These are phyloP conservation scores for Dascyllus trimaculatus DNA, from an alignment of 2,113 vertebrate species.

Conservation along the genomic window DNA sequence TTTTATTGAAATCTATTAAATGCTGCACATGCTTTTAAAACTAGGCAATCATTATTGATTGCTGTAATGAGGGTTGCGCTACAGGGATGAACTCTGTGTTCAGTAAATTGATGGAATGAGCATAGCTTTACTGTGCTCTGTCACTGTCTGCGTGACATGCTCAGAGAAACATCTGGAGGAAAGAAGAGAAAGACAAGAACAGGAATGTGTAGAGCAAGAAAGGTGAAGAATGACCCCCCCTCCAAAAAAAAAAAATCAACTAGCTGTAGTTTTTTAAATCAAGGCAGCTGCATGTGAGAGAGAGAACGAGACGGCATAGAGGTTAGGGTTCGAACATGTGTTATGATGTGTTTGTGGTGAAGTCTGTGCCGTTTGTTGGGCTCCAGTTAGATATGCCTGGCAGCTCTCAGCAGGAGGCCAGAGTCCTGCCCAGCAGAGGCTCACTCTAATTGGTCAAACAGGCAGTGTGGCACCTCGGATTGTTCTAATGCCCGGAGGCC, in stretches of 20 bases:
- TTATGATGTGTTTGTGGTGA: constrained; percentile 64
- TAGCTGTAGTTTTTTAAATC: constrained; percentile 57
- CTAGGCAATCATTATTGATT: constrained; percentile 58
- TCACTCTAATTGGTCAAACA: constrained; percentile 69
- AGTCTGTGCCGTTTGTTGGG: constrained; percentile 61
- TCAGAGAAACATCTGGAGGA: constrained; percentile 71
- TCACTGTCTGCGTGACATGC: constrained; percentile 46
- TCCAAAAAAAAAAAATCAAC: constrained; percentile 26
- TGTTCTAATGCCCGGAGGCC: constrained; percentile 56
- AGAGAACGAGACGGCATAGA: constrained; percentile 21
- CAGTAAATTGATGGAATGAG: constrained; percentile 71
- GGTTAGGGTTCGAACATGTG: constrained; percentile 44
- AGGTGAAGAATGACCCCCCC: constrained; percentile 28
- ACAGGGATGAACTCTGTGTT: constrained; percentile 69
- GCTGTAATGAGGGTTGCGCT: constrained; percentile 44
- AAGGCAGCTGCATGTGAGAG: constrained; percentile 59
- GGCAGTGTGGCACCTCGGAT: constrained; percentile 63
- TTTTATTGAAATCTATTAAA: constrained; percentile 67
- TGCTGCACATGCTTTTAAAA: constrained; percentile 53
- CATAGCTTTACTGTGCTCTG: constrained; percentile 38
- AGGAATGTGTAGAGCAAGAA: constrained; percentile 43
- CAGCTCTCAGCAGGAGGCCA: constrained; percentile 65
- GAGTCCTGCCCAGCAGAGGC: constrained; percentile 61
- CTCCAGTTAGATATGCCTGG: constrained; percentile 62
- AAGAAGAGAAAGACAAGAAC: constrained; percentile 44